Conservation (phyloP, 2,113 vertebrate species). For the Oophaga pumilio region DNA sequence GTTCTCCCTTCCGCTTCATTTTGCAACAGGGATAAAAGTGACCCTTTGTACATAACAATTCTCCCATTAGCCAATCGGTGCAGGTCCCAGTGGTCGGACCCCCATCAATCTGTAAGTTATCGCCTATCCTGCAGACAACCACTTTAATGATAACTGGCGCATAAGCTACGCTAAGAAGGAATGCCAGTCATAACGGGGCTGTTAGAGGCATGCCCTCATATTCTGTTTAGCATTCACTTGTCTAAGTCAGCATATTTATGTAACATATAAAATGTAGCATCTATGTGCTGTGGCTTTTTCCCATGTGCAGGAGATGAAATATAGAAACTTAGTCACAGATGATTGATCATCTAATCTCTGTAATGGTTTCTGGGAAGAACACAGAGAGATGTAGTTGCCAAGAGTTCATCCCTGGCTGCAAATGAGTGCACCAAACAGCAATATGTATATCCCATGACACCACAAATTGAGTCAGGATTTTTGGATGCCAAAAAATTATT, state of each 20-base stretch:
- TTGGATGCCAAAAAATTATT: not conserved
- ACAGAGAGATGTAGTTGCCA: conserved; percentile 4
- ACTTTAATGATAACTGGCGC: not conserved
- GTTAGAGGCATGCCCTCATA: not conserved
- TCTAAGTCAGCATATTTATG: conserved; percentile 7
- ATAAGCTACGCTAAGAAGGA: not conserved
- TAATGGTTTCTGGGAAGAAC: conserved; percentile 30
- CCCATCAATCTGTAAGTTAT: no score
- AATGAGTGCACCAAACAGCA: conserved; percentile 6
- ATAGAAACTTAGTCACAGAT: conserved; percentile 20
- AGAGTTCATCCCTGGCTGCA: not conserved
- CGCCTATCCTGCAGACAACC: no score
- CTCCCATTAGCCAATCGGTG: no score
- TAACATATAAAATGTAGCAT: not conserved
- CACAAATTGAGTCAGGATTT: not conserved
- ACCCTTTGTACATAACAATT: no score
- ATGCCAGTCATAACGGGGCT: not conserved
- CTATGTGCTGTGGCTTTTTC: conserved; percentile 8
- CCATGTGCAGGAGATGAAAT: not conserved
- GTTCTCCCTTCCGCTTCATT: no score
- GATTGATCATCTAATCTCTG: conserved; percentile 27
- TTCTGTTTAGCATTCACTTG: not conserved
- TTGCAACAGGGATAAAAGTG: no score
- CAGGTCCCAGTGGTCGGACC: no score
- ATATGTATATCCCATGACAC: not conserved